Conservation (phyloP, 2,113 vertebrate species). For the Fukomys damarensis region DNA sequence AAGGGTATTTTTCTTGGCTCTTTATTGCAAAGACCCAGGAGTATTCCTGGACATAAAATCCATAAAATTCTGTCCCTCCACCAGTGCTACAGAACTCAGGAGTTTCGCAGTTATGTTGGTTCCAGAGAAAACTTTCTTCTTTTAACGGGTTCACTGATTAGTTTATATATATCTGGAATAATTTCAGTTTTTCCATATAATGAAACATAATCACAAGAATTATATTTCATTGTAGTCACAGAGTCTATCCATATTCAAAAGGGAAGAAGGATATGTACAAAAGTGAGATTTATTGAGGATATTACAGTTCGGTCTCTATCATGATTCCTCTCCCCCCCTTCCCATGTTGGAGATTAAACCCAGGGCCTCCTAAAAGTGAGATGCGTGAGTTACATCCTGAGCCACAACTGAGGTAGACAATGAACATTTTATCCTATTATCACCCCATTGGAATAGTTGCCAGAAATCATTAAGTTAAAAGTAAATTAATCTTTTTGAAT, state of each 20-base stretch:
- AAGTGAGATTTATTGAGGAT: background rate
- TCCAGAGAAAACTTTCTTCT: background rate
- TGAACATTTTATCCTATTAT: background rate
- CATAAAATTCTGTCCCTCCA: background rate
- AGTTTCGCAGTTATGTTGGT: background rate
- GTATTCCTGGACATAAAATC: background rate
- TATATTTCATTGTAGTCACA: background rate
- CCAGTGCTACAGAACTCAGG: background rate
- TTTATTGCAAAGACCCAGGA: background rate
- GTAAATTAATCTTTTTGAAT: background rate
- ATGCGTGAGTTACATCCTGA: too few relatives aligned
- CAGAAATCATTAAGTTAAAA: background rate
- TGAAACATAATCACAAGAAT: background rate
- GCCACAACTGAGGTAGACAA: background rate
- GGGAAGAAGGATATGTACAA: background rate
- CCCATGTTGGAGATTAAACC: too few relatives aligned
- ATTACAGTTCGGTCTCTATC: background rate
- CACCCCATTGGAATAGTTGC: background rate
- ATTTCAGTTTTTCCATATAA: background rate
- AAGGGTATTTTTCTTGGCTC: background rate
- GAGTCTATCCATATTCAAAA: background rate
- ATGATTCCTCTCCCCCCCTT: too few relatives aligned
- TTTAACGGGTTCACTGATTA: background rate
- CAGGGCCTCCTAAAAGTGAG: too few relatives aligned
- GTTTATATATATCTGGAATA: background rate